Evolutionary conservation across 2,113 vertebrate species (phyloP).

Genomic region (Eretmodus cyanostictus): DNA sequence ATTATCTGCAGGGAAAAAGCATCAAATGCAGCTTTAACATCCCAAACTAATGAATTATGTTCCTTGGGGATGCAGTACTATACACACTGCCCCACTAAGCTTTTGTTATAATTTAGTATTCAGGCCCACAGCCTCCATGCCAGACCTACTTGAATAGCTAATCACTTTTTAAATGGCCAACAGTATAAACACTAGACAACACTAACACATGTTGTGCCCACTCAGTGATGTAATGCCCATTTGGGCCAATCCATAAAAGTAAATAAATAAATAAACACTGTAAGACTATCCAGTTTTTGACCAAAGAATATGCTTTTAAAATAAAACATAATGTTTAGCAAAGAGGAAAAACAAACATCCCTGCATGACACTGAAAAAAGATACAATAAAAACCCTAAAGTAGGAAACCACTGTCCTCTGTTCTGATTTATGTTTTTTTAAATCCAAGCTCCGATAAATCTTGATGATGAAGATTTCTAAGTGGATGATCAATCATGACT

Average conservation of each 20-base stretch:
- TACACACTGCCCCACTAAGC: not conserved
- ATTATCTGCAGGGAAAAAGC: slow-evolving; percentile 18
- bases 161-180: slow-evolving; percentile 18
- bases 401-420: not conserved
- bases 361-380: not conserved
- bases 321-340: not conserved
- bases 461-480: slow-evolving; percentile 3
- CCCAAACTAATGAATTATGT: slow-evolving; percentile 37
- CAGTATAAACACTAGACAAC: slow-evolving; percentile 17
- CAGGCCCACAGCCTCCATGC: not conserved
- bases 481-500: slow-evolving; percentile 14
- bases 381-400: not conserved
- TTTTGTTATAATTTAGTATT: slow-evolving; percentile 29
- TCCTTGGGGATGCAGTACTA: slow-evolving; percentile 7
- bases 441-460: slow-evolving; percentile 15
- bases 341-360: not conserved
- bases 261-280: not conserved
- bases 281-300: not conserved
- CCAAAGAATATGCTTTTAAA: not conserved
- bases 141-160: slow-evolving; percentile 19
- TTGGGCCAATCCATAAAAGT: not conserved
- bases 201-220: not conserved
- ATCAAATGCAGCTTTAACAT: slow-evolving; percentile 1
- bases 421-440: not conserved
- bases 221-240: slow-evolving; percentile 8